These are phyloP conservation scores for Polydrusus tereticollis DNA, from an alignment of 2,888 invertebrate species.

Conservation along the genomic window DNA sequence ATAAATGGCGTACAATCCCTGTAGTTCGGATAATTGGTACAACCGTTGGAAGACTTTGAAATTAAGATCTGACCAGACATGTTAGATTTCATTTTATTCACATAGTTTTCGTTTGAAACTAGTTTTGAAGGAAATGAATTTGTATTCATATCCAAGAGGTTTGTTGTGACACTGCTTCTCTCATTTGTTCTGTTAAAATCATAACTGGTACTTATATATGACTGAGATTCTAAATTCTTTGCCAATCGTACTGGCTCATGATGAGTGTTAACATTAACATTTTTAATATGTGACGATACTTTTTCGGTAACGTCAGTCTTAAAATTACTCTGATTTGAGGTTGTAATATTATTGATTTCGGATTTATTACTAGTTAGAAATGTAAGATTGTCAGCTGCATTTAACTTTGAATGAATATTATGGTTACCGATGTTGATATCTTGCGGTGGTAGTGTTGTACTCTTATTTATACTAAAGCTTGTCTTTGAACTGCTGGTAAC, in stretches of 20 bases:
- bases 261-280: neutral
- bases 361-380: neutral
- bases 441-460: neutral
- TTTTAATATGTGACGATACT: neutral
- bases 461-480: neutral
- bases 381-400: neutral
- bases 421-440: neutral
- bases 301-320: neutral
- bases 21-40: constrained; percentile 24
- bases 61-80: neutral
- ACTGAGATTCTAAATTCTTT: neutral
- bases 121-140: constrained; percentile 19
- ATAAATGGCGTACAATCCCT: constrained; percentile 18
- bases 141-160: constrained; percentile 17
- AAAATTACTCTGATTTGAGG: neutral
- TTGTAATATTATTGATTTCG: neutral
- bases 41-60: constrained; percentile 17
- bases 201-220: neutral
- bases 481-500: neutral
- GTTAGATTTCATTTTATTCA: constrained; percentile 18
- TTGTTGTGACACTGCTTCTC: neutral
- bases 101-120: constrained; percentile 15
- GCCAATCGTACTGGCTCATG: neutral
- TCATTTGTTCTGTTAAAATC: neutral
- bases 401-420: neutral